Base-by-base conservation (phyloP, 2,113 vertebrate genomes). In the Nyctibius bracteatus region DNA sequence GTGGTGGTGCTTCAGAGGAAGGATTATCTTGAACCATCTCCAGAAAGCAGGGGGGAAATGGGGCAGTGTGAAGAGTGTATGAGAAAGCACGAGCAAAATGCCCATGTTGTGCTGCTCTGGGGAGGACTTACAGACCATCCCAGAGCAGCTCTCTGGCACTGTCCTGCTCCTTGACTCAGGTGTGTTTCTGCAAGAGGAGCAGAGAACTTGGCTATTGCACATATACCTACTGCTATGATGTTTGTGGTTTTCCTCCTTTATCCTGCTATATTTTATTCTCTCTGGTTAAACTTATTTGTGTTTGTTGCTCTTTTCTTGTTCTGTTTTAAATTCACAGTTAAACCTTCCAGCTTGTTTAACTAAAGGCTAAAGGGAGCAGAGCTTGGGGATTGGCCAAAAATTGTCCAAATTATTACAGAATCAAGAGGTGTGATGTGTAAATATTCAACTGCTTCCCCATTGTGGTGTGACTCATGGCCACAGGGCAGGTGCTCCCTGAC, bases 391-490 rank as follows among this genome's bases (percentile, higher is more conserved):
- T 89, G 44, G 31, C 63, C 73, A 90, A 85, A 90, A 96, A 39
- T 62, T n/a, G 15, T 28, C 61, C 39, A 59, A 95, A 95, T 96
- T 86, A 54, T 82, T 74, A 80, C 4, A 37, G 59, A 66, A 21
- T 88, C 54, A 96, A 91, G 47, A 72, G 44, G 22, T 86, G 46
- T 92, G 79, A 89, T 9, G 8, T 79, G 89, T 81, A 96, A 97
- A 95, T 92, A 90, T 8, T 58, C 33, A 95, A 67, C n/a, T 90
- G 58, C n/a, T 94, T 96, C 86, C 91, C 44, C 24, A 39, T 8
- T 82, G 59, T 47, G 62, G 12, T 85, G 51, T 95, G 52, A 90
- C 66, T 95, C 65, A 47, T 31, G 59, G 81, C 30, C 63, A 55
- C 46, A 68, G 57, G 82, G 28, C 61, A 96, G 61, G 51, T 79